A percentile compares a stretch with the other conserved stretches of the same genome.
phyloP scores from a whole-genome alignment of 2,888 invertebrate species.

The Tenodera sinensis region DNA sequence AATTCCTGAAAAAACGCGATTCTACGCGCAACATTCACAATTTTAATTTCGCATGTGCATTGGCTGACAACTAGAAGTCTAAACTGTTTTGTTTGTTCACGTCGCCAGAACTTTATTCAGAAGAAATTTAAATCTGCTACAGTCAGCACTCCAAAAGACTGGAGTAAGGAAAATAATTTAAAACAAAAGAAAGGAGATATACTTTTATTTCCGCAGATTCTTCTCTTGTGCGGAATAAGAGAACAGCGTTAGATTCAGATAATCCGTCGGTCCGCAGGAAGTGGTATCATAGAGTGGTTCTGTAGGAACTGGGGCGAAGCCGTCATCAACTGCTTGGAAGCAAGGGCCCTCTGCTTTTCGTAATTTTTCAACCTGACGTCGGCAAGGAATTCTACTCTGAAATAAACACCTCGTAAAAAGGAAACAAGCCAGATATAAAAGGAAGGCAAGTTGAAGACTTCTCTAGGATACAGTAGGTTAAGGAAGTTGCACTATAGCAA shows the following conservation, averaged over 20 bases:
- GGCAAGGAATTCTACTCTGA: not conserved
- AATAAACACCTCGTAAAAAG: conserved; percentile 31
- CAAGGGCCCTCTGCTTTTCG: not conserved
- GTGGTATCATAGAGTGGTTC: not conserved
- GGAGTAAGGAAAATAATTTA: not conserved
- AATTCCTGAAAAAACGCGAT: too few relatives aligned
- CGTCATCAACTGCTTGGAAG: not conserved
- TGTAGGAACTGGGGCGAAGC: not conserved
- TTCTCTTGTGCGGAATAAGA: not conserved
- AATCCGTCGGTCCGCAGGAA: not conserved
- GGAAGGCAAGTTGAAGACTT: too few relatives aligned
- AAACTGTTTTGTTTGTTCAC: not conserved
- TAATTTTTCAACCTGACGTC: not conserved
- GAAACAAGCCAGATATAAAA: not conserved
- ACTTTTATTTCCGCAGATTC: not conserved
- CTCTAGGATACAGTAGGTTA: too few relatives aligned
- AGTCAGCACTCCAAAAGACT: not conserved
- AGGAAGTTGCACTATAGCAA: not conserved
- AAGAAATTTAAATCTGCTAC: not conserved
- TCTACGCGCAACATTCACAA: too few relatives aligned
- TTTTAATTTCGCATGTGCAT: too few relatives aligned
- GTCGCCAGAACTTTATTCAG: not conserved
- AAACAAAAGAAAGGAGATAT: not conserved
- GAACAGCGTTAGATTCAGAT: not conserved
- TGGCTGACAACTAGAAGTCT: too few relatives aligned